Conservation (phyloP, 2,113 vertebrate genomes). For the Isichthys henryi region DNA sequence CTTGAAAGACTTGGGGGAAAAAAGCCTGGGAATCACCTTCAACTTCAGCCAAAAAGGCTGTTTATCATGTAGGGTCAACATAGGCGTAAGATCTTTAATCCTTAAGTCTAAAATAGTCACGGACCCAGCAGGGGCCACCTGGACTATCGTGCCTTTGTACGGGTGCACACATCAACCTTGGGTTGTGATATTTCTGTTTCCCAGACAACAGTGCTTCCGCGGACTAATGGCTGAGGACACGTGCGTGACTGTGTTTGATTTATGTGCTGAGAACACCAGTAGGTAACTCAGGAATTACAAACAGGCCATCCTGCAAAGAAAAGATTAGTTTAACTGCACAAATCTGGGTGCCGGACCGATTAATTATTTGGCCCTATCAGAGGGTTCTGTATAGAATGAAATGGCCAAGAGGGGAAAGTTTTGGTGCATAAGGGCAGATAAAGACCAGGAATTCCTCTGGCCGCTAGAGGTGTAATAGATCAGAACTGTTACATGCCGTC, state of each 20-base stretch:
- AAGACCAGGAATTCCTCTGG: constrained; percentile 16
- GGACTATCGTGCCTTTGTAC: background rate
- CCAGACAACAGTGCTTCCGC: background rate
- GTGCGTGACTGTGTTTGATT: constrained; percentile 25
- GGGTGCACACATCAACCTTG: background rate
- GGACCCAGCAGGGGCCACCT: background rate
- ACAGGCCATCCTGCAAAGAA: constrained; percentile 28
- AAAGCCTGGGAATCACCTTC: background rate
- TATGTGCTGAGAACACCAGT: constrained; percentile 40
- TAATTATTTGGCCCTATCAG: constrained; percentile 24
- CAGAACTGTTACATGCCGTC: constrained; percentile 16
- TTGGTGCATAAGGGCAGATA: constrained; percentile 30
- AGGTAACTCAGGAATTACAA: constrained; percentile 28
- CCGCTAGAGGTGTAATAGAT: constrained; percentile 26
- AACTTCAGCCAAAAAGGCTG: background rate
- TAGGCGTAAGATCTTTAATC: background rate
- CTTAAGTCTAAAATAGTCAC: background rate
- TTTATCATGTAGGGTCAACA: background rate
- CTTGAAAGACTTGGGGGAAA: background rate
- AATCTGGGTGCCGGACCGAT: constrained; percentile 27
- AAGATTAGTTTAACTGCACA: constrained; percentile 36
- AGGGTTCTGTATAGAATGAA: constrained; percentile 21
- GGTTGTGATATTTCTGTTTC: background rate
- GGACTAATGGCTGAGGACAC: background rate
- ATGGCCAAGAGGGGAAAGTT: constrained; percentile 21